phyloP scores from a whole-genome alignment of 1,140 invertebrate genomes.

The Zaprionus camerounensis region DNA sequence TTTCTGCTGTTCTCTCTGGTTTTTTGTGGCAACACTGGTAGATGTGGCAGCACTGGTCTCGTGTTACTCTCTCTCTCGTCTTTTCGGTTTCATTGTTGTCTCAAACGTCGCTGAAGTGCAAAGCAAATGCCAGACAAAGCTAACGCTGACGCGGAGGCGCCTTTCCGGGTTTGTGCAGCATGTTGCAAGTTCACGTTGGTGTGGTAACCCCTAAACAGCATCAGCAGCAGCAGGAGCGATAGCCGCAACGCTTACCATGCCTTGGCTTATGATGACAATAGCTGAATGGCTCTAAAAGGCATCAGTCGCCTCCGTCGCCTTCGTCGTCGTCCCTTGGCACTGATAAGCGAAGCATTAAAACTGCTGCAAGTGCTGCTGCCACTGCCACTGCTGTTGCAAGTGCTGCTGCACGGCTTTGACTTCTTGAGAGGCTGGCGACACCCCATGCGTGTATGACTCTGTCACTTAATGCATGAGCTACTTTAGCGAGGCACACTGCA shows the following conservation, averaged over 20 bases:
- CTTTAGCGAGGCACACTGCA: slow-evolving; percentile 16
- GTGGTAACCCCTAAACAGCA: slow-evolving; percentile 34
- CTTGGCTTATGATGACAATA: slow-evolving; percentile 47
- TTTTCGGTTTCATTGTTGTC: slow-evolving; percentile 40
- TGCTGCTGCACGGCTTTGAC: slow-evolving; percentile 31
- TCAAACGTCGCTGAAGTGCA: slow-evolving; percentile 48
- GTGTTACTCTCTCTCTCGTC: slow-evolving; percentile 4
- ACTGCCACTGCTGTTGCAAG: slow-evolving; percentile 1
- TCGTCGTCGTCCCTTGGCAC: slow-evolving; percentile 21
- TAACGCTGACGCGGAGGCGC: slow-evolving; percentile 11
- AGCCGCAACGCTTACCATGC: slow-evolving; percentile 1
- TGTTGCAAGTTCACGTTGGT: slow-evolving; percentile 29
- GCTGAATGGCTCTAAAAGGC: slow-evolving; percentile 39
- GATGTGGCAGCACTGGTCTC: neutral
- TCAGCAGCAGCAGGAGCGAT: slow-evolving; percentile 11
- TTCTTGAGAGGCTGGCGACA: slow-evolving; percentile 29
- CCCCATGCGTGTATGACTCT: slow-evolving; percentile 4
- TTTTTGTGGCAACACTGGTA: slow-evolving; percentile 18
- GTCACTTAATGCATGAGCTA: slow-evolving; percentile 38
- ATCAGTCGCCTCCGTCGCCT: slow-evolving; percentile 7
- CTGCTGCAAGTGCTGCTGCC: slow-evolving; percentile 3
- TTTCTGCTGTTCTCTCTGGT: slow-evolving; percentile 25
- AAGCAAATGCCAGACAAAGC: slow-evolving; percentile 51
- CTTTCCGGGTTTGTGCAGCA: slow-evolving; percentile 40
- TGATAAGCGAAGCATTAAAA: slow-evolving; percentile 49